phyloP scores from a whole-genome alignment of 2,113 vertebrate species.

The Psilopsiagon aurifrons region DNA sequence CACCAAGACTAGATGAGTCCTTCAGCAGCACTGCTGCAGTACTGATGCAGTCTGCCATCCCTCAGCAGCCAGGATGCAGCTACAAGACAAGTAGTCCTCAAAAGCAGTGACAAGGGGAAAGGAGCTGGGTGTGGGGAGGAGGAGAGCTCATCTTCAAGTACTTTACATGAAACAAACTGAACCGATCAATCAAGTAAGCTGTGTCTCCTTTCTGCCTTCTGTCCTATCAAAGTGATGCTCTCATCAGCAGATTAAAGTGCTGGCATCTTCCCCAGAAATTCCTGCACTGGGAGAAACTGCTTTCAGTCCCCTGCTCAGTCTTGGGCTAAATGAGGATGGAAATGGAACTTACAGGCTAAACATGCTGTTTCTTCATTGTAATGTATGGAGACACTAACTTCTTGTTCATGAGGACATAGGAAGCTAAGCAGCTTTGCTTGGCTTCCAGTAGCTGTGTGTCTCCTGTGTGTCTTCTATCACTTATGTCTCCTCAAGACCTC shows the following conservation, averaged over 20 bases:
- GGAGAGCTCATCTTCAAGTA: background rate
- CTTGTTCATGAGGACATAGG: background rate
- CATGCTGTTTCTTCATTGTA: background rate
- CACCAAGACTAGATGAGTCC: background rate
- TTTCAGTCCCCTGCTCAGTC: background rate
- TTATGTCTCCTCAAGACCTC: background rate
- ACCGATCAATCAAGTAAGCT: background rate
- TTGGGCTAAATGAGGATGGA: background rate
- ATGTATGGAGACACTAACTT: fast-evolving
- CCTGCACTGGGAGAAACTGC: conserved; percentile 40
- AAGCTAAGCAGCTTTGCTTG: background rate
- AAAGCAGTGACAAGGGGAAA: background rate
- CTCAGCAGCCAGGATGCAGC: background rate
- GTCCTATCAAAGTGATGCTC: background rate
- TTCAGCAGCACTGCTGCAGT: background rate
- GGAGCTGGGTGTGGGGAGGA: background rate
- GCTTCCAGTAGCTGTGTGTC: background rate
- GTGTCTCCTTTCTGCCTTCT: background rate
- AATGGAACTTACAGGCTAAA: background rate
- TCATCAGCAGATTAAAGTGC: conserved; percentile 55
- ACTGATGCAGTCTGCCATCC: background rate
- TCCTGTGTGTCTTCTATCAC: background rate
- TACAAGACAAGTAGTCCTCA: fast-evolving
- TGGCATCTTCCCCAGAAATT: conserved; percentile 57
- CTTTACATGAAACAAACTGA: background rate